phyloP scores from a whole-genome alignment of 2,113 vertebrate genomes.

The Podilymbus podiceps region DNA sequence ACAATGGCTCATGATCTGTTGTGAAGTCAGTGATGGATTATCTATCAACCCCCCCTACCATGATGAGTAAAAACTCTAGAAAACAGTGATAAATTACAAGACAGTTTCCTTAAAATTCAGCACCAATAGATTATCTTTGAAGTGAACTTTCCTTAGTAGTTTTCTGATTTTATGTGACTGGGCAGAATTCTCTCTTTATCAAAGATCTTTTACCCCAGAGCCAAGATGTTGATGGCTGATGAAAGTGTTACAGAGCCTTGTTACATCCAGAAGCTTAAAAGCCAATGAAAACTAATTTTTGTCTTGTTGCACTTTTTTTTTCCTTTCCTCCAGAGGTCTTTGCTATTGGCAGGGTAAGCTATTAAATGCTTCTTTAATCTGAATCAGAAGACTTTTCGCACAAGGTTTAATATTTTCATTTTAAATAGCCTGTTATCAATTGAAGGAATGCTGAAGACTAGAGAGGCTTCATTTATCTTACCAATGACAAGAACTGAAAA shows the following conservation, averaged over 20 bases:
- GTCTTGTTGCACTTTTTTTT: neutral
- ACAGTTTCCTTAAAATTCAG: neutral
- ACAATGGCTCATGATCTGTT: neutral
- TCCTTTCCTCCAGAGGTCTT: neutral
- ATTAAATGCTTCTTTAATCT: slow-evolving; percentile 39
- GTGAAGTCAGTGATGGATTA: neutral
- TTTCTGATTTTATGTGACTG: slow-evolving; percentile 10
- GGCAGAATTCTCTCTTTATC: neutral
- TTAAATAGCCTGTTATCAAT: neutral
- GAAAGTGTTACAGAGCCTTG: neutral
- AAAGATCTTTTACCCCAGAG: slow-evolving; percentile 4
- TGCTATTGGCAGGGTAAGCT: neutral
- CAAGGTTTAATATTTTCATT: slow-evolving; percentile 26
- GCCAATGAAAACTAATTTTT: slow-evolving; percentile 6
- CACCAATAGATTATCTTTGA: neutral
- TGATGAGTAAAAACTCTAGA: neutral
- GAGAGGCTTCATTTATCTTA: slow-evolving; percentile 43
- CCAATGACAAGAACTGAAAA: slow-evolving; percentile 9
- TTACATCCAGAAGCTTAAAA: neutral
- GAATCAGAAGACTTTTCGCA: slow-evolving; percentile 21
- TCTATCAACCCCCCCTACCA: neutral
- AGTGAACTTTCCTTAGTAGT: neutral
- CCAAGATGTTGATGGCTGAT: slow-evolving; percentile 13
- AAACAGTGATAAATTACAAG: neutral
- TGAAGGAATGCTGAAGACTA: neutral